phyloP scores from a whole-genome alignment of 2,797 vertebrate species.

The Melanotaenia pygmaea region DNA sequence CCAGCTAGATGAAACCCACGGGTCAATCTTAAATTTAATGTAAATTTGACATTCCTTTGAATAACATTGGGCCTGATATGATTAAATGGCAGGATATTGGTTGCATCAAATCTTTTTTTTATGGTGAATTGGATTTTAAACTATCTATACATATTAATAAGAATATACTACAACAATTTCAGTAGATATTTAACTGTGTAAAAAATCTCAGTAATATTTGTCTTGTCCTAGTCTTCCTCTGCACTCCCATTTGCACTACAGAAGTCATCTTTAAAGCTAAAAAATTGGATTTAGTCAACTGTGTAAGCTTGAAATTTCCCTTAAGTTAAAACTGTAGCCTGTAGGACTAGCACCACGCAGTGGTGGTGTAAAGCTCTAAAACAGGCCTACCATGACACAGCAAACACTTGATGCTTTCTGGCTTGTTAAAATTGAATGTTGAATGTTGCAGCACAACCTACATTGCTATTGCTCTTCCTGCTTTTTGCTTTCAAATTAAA shows the following conservation, averaged over 20 bases:
- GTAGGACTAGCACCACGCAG: constrained; percentile 38
- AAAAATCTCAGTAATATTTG: too few relatives aligned
- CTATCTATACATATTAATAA: too few relatives aligned
- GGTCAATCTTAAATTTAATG: too few relatives aligned
- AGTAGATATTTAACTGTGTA: too few relatives aligned
- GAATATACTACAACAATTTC: too few relatives aligned
- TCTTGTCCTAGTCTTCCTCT: background rate
- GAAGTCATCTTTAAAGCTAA: background rate
- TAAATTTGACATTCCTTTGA: too few relatives aligned
- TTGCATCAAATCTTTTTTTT: too few relatives aligned
- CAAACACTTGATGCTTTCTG: constrained; percentile 18
- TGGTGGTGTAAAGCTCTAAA: constrained; percentile 26
- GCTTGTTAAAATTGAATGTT: background rate
- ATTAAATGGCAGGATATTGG: too few relatives aligned
- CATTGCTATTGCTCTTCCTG: background rate
- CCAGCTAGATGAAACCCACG: too few relatives aligned
- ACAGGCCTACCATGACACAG: constrained; percentile 32
- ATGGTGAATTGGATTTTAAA: too few relatives aligned
- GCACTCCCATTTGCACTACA: background rate
- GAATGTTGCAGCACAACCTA: constrained; percentile 11
- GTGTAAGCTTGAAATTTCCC: background rate
- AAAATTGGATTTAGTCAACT: background rate
- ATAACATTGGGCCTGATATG: too few relatives aligned
- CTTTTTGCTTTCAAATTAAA: constrained; percentile 5
- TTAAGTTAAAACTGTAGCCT: background rate